Conservation (phyloP, 2,797 vertebrate genomes). For the Sebastes hubbsi region DNA sequence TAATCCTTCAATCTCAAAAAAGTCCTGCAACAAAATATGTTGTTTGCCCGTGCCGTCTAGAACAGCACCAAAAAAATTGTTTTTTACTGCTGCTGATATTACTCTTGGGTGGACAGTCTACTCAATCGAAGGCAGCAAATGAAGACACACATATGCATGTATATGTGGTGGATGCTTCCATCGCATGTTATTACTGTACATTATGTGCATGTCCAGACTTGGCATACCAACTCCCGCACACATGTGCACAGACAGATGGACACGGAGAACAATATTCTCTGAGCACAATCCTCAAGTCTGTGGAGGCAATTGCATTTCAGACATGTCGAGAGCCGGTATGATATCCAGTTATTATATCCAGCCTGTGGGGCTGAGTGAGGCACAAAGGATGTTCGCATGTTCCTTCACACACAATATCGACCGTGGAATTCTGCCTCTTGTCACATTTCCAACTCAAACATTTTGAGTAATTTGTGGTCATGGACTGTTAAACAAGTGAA, state of each 20-base stretch:
- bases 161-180: neutral
- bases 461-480: constrained; percentile 1
- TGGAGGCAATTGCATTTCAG: neutral
- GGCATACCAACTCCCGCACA: neutral
- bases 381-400: constrained; percentile 8
- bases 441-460: constrained; percentile 5
- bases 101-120: neutral
- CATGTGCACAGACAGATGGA: neutral
- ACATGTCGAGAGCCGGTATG: neutral
- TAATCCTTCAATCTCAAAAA: neutral
- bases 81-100: neutral
- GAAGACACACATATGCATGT: neutral
- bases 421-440: neutral
- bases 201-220: neutral
- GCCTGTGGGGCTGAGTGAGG: constrained; percentile 11
- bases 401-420: neutral
- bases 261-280: neutral
- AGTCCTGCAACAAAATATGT: no score
- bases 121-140: neutral
- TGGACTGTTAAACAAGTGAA: neutral
- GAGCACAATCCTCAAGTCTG: neutral
- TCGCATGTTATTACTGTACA: neutral
- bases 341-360: constrained; percentile 28
- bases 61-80: fast-evolving
- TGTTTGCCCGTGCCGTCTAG: neutral